phyloP scores from a whole-genome alignment of 2,797 vertebrate species.

The Microtus agrestis region DNA sequence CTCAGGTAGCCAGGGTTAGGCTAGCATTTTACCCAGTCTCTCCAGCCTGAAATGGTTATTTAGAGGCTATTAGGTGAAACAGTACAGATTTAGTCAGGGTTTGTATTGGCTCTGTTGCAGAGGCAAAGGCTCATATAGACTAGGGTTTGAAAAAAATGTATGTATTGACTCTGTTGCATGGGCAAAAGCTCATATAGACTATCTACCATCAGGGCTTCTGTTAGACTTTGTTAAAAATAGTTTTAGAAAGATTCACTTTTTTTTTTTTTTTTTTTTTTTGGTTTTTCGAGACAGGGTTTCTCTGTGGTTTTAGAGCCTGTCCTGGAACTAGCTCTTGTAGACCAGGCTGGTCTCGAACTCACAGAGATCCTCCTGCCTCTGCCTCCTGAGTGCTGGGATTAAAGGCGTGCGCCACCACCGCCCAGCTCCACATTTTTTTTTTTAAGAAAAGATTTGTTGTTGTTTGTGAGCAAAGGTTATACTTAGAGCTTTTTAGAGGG shows the following conservation, averaged over 20 bases:
- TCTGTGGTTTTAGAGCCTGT: too few relatives aligned
- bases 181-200: background rate
- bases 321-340: too few relatives aligned
- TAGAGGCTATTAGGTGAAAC: constrained; percentile 22
- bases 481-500: background rate
- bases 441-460: background rate
- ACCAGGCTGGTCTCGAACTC: too few relatives aligned
- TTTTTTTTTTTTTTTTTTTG: too few relatives aligned
- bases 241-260: background rate
- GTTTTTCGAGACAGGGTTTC: too few relatives aligned
- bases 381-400: too few relatives aligned
- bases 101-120: background rate
- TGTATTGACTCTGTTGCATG: background rate
- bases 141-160: background rate
- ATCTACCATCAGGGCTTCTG: background rate
- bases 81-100: background rate
- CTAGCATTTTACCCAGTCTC: background rate
- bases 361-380: too few relatives aligned
- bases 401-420: too few relatives aligned
- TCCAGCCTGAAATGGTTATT: background rate
- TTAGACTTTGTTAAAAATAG: background rate
- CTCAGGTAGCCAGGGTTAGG: background rate
- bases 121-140: background rate
- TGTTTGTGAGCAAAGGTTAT: background rate
- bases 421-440: background rate